Conservation (phyloP, 1,140 invertebrate species). For the Apis mellifera region Amel_HAv3.1 CM009933.2:4467001-4467500, state of each 20-base stretch:
- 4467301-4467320: constrained; percentile 83
- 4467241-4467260: constrained; percentile 85
- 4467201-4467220: constrained; percentile 89
- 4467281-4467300: constrained; percentile 93
- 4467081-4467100: constrained; percentile 94
- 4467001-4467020: constrained; percentile 98
- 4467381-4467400: constrained; percentile 34
- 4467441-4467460: constrained; percentile 23
- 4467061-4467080: constrained; percentile 88
- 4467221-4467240: constrained; percentile 93
- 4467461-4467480: constrained; percentile 89
- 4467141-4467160: neutral
- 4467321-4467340: constrained; percentile 66
- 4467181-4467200: constrained; percentile 69
- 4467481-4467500: constrained; percentile 91
- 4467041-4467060: constrained; percentile 87
- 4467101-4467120: constrained; percentile 81
- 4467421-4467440: neutral
- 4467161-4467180: constrained; percentile 28
- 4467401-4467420: constrained; percentile 50
- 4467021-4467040: constrained; percentile 99
- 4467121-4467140: neutral
- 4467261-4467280: constrained; percentile 95
- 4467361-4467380: constrained; percentile 32
- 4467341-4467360: constrained; percentile 4